phyloP scores from a whole-genome alignment of 2,797 vertebrate genomes.

The Chiloscyllium punctatum region DNA sequence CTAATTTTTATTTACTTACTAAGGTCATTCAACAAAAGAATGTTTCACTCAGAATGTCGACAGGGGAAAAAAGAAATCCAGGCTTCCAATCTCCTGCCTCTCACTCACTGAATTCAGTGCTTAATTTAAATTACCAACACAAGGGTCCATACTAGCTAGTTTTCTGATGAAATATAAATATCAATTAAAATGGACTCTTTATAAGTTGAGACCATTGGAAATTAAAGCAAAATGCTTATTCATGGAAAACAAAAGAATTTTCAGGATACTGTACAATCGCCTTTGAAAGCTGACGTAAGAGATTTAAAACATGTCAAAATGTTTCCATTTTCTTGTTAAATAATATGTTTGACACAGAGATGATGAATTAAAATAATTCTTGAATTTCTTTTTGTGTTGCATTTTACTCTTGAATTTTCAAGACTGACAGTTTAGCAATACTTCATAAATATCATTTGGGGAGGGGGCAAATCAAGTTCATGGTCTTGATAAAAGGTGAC shows the following conservation, averaged over 20 bases:
- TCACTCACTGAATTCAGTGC: background rate
- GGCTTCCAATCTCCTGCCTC: background rate
- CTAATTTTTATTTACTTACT: background rate
- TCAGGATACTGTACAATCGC: background rate
- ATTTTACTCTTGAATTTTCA: constrained; percentile 28
- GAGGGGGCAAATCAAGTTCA: constrained; percentile 4
- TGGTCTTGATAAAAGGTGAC: constrained; percentile 31
- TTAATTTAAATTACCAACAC: background rate
- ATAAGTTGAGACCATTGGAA: background rate
- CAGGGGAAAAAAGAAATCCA: background rate
- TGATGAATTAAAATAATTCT: background rate
- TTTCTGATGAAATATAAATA: background rate
- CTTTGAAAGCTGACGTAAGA: background rate
- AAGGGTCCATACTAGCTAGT: background rate
- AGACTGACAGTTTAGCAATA: constrained; percentile 24
- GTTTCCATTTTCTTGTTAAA: constrained; percentile 16
- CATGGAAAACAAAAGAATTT: background rate
- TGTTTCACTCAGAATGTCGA: background rate
- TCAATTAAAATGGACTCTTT: background rate
- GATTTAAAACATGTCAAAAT: background rate
- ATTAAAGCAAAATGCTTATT: background rate
- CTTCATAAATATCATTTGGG: background rate
- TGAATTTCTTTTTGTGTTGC: background rate
- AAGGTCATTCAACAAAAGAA: background rate
- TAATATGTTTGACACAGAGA: background rate